A percentile compares a stretch with the other conserved stretches of the same genome.
phyloP scores from a whole-genome alignment of 2,888 invertebrate genomes.

The Lordiphosa fenestrarum region DNA sequence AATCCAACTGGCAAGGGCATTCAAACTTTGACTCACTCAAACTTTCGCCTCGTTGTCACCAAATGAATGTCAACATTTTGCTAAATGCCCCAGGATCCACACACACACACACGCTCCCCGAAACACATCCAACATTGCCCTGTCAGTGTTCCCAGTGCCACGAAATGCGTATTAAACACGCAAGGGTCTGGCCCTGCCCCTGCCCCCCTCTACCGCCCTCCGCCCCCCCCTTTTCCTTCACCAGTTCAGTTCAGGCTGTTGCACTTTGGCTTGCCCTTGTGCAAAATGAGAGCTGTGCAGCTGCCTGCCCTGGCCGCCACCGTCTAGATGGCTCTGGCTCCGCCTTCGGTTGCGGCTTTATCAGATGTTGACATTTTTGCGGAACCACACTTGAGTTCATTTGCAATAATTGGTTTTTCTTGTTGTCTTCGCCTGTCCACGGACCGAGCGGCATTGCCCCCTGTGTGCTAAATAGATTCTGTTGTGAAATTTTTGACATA shows the following conservation, averaged over 20 bases:
- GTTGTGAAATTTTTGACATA: slow-evolving; percentile 62
- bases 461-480: slow-evolving; percentile 34
- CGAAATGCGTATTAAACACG: slow-evolving; percentile 37
- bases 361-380: slow-evolving; percentile 76
- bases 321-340: slow-evolving; percentile 1
- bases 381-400: slow-evolving; percentile 79
- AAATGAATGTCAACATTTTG: slow-evolving; percentile 64
- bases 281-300: slow-evolving; percentile 24
- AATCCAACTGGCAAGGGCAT: too few species aligned
- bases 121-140: not conserved
- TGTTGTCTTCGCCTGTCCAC: slow-evolving; percentile 52
- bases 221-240: slow-evolving; percentile 6
- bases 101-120: too few species aligned
- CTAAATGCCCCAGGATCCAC: slow-evolving; percentile 62
- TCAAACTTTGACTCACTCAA: not conserved
- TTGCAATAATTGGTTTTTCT: slow-evolving; percentile 79
- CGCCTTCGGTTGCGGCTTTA: slow-evolving; percentile 55
- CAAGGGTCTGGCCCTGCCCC: slow-evolving; percentile 35
- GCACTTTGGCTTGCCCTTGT: slow-evolving; percentile 57
- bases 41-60: slow-evolving; percentile 13
- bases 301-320: slow-evolving; percentile 14
- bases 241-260: slow-evolving; percentile 49
- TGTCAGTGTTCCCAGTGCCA: slow-evolving; percentile 1
- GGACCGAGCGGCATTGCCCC: not conserved
- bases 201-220: too few species aligned